Percentiles rank a stretch among this genome's conserved stretches.
Conservation (phyloP, 2,113 vertebrate genomes). For the Lophius piscatorius region DNA sequence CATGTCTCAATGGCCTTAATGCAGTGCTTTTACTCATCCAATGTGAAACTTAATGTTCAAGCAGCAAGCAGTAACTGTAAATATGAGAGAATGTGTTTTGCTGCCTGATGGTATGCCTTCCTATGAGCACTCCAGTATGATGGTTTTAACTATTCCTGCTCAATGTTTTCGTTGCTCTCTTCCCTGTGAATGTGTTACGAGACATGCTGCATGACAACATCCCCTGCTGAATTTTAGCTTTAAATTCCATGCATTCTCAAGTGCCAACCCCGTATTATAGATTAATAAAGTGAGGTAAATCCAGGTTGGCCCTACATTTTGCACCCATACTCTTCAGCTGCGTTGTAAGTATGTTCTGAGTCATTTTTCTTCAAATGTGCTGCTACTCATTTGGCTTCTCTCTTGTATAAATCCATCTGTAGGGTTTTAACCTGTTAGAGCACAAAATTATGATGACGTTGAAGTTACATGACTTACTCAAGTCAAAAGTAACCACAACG, state of each 20-base stretch:
- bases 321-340: neutral
- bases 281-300: conserved; percentile 1
- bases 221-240: too few species aligned
- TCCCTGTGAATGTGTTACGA: neutral
- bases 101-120: too few species aligned
- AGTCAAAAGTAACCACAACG: neutral
- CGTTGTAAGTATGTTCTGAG: neutral
- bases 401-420: neutral
- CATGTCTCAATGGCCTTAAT: neutral
- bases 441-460: neutral
- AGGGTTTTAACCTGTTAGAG: too few species aligned
- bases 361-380: too few species aligned
- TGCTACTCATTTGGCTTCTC: neutral
- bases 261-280: neutral
- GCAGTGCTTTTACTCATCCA: neutral
- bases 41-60: neutral
- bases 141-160: neutral
- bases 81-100: too few species aligned
- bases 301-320: neutral
- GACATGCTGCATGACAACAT: neutral
- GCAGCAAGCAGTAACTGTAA: too few species aligned
- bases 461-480: too few species aligned
- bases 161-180: neutral
- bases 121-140: neutral
- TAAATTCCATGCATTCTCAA: too few species aligned